Percentiles rank a stretch among this genome's conserved stretches.
Conservation (phyloP, 2,888 invertebrate genomes). For the Cecidostiba fungosa region DNA sequence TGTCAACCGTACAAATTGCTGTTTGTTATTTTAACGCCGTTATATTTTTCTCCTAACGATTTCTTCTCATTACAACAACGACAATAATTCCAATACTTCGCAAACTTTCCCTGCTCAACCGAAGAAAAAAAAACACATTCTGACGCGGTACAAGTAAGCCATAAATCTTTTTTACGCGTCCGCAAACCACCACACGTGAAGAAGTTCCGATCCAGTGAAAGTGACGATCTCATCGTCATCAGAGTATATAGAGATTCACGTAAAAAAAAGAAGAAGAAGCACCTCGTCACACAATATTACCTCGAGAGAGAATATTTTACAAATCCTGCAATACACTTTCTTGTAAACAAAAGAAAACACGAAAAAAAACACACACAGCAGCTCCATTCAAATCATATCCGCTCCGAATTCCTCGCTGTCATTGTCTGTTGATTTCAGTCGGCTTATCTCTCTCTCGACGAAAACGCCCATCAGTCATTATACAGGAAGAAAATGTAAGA, state of each 20-base stretch:
- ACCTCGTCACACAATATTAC: neutral
- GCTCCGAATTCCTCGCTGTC: conserved; percentile 13
- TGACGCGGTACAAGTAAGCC: conserved; percentile 14
- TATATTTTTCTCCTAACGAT: neutral
- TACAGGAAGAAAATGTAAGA: neutral
- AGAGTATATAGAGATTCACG: neutral
- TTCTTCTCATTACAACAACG: neutral
- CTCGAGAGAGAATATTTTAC: too few species aligned
- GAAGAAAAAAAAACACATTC: neutral
- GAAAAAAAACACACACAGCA: neutral
- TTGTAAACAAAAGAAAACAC: conserved; percentile 15
- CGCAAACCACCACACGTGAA: neutral
- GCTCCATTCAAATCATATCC: conserved; percentile 27
- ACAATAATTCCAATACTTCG: neutral
- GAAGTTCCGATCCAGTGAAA: neutral
- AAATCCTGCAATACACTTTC: neutral
- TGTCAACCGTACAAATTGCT: neutral
- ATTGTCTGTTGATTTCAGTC: conserved; percentile 21
- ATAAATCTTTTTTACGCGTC: conserved; percentile 26
- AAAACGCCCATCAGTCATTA: neutral
- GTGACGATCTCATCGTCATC: neutral
- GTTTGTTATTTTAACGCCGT: neutral
- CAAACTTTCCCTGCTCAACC: neutral
- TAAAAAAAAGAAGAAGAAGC: neutral
- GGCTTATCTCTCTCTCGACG: conserved; percentile 29